Evolutionary conservation across 92 coral and sea anemone genomes (phyloP).

Genomic region (Ricordea florida): DNA sequence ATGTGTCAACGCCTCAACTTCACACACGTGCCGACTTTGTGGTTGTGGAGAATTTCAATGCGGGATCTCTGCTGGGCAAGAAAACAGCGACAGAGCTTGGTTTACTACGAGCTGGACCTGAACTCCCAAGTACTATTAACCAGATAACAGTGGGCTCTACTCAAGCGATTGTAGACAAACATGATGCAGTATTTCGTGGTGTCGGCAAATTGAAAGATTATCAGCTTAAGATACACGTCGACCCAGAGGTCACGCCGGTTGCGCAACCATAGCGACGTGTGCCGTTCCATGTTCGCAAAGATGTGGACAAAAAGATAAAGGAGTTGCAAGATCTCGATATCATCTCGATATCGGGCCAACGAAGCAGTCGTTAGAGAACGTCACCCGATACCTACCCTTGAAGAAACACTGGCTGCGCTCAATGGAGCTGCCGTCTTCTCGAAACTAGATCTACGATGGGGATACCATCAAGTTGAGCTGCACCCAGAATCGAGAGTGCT

Average conservation of each 20-base stretch:
- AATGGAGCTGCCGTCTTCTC: neutral
- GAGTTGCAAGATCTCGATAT: neutral
- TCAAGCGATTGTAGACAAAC: neutral
- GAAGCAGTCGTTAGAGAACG: neutral
- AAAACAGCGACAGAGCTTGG: slow-evolving; percentile 26
- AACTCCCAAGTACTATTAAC: too few relatives aligned
- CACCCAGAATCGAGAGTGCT: neutral
- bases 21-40: neutral
- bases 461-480: neutral
- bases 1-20: neutral
- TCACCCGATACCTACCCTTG: neutral
- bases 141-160: too few relatives aligned
- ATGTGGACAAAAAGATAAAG: neutral
- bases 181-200: neutral
- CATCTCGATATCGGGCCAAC: slow-evolving; percentile 14
- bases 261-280: neutral
- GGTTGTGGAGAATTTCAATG: slow-evolving; percentile 4
- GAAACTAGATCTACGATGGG: neutral
- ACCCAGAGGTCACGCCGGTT: neutral
- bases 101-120: slow-evolving; percentile 14
- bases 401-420: neutral
- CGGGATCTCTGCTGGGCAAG: slow-evolving; percentile 25
- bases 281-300: neutral
- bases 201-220: neutral
- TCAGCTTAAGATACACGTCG: too few relatives aligned